Conservation (phyloP, 2,888 invertebrate species). For the Agrochola lychnidis region DNA sequence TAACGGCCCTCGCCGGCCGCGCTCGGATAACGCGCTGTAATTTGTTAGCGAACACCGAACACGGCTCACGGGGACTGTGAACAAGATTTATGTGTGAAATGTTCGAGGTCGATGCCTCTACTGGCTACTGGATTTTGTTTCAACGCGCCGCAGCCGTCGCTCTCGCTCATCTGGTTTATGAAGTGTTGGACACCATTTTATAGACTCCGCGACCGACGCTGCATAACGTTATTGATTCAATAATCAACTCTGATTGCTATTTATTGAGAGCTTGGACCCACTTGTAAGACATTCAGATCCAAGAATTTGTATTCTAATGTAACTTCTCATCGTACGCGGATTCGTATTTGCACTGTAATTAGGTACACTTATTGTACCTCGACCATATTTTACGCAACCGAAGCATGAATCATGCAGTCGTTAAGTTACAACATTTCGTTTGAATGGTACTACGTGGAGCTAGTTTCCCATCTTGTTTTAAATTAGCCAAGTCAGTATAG, state of each 20-base stretch:
- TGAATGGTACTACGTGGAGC: constrained; percentile 60
- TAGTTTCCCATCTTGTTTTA: constrained; percentile 60
- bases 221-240: constrained; percentile 68
- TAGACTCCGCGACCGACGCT: constrained; percentile 60
- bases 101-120: constrained; percentile 81
- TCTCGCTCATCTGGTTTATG: constrained; percentile 70
- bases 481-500: constrained; percentile 53
- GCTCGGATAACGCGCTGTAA: constrained; percentile 82
- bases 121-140: constrained; percentile 69
- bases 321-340: constrained; percentile 29
- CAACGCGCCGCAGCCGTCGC: constrained; percentile 54
- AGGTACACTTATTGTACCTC: constrained; percentile 68
- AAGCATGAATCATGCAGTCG: constrained; percentile 74
- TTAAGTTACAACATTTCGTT: constrained; percentile 69
- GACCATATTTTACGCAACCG: constrained; percentile 73
- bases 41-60: constrained; percentile 78
- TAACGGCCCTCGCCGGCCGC: constrained; percentile 80
- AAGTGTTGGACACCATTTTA: constrained; percentile 72
- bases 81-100: constrained; percentile 87
- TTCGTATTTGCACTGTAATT: constrained; percentile 65
- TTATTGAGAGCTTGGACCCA: constrained; percentile 64
- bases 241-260: constrained; percentile 72
- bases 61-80: constrained; percentile 69
- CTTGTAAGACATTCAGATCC: constrained; percentile 23
- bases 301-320: constrained; percentile 34